These are phyloP conservation scores for Scaptodrosophila lebanonensis DNA, from an alignment of 1,140 invertebrate genomes.

Conservation along the genomic window DNA sequence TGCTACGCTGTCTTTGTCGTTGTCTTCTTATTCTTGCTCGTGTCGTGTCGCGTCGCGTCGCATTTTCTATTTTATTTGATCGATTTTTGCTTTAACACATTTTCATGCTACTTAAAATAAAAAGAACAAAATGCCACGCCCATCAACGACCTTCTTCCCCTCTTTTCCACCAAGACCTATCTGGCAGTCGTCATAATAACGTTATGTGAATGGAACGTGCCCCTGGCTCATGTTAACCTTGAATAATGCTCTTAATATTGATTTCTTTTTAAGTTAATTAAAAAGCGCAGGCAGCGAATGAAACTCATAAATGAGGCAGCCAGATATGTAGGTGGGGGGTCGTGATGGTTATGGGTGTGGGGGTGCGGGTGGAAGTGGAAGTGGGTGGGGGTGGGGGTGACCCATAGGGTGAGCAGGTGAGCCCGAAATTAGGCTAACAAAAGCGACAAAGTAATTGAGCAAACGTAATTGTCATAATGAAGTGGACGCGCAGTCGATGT, in stretches of 20 bases:
- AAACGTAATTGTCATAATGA: conserved; percentile 53
- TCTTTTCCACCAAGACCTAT: background rate
- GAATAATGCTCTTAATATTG: conserved; percentile 47
- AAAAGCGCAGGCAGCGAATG: conserved; percentile 39
- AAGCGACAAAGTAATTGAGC: conserved; percentile 25
- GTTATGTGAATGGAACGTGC: conserved; percentile 36
- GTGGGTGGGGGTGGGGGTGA: too few species aligned
- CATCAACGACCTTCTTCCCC: background rate
- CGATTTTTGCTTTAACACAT: conserved; percentile 48
- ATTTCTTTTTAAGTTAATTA: conserved; percentile 67
- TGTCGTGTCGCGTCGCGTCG: conserved; percentile 14
- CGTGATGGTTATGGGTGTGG: too few species aligned
- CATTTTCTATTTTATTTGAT: conserved; percentile 50
- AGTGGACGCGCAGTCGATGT: too few species aligned
- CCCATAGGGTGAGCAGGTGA: too few species aligned
- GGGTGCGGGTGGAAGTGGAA: too few species aligned
- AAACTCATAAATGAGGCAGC: conserved; percentile 21
- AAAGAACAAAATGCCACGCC: conserved; percentile 24
- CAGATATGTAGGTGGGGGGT: background rate
- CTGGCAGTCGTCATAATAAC: conserved; percentile 56
- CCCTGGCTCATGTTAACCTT: conserved; percentile 26
- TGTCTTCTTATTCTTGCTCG: conserved; percentile 8
- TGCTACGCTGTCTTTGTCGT: background rate
- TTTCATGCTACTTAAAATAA: conserved; percentile 24
- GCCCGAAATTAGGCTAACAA: conserved; percentile 23